These are phyloP conservation scores for Aspidiotus destructor DNA, from an alignment of 2,888 invertebrate genomes.

Conservation along the genomic window DNA sequence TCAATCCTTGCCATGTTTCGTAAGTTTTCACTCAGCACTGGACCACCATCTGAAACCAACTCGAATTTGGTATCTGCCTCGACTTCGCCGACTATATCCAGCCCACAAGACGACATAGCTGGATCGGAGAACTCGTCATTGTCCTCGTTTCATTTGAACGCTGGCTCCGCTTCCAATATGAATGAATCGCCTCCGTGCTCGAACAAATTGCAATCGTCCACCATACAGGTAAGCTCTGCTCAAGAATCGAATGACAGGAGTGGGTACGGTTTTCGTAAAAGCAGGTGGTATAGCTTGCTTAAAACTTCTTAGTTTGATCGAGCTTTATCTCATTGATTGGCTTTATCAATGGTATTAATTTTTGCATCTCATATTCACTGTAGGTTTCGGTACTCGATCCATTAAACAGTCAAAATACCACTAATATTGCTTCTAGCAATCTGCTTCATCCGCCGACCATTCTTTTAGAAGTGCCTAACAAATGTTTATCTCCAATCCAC, in stretches of 20 bases:
- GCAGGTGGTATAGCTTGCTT: too few species aligned
- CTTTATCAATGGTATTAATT: too few species aligned
- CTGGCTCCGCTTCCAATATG: conserved; percentile 51
- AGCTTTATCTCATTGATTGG: too few species aligned
- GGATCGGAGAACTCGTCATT: conserved; percentile 51
- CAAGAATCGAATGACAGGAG: too few species aligned
- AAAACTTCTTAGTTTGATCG: not conserved
- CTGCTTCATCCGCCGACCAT: conserved; percentile 64
- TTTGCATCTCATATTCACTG: conserved; percentile 36
- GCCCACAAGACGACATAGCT: conserved; percentile 56
- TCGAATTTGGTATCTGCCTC: conserved; percentile 57
- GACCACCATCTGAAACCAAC: conserved; percentile 41
- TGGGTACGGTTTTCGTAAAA: too few species aligned
- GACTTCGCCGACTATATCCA: conserved; percentile 58
- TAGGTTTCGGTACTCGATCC: conserved; percentile 58
- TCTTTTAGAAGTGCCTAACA: conserved; percentile 66
- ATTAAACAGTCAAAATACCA: conserved; percentile 51
- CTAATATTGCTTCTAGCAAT: conserved; percentile 46
- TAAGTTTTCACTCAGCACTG: conserved; percentile 49
- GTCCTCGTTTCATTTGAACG: conserved; percentile 38
- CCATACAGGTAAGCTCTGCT: conserved; percentile 15
- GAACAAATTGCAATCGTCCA: conserved; percentile 21
- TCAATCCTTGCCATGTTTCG: conserved; percentile 69
- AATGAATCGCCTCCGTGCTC: conserved; percentile 52
- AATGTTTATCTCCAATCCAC: conserved; percentile 68